These are phyloP conservation scores for Oikopleura dioica DNA, from an alignment of 23 tunicate genomes.

Conservation along the genomic window DNA sequence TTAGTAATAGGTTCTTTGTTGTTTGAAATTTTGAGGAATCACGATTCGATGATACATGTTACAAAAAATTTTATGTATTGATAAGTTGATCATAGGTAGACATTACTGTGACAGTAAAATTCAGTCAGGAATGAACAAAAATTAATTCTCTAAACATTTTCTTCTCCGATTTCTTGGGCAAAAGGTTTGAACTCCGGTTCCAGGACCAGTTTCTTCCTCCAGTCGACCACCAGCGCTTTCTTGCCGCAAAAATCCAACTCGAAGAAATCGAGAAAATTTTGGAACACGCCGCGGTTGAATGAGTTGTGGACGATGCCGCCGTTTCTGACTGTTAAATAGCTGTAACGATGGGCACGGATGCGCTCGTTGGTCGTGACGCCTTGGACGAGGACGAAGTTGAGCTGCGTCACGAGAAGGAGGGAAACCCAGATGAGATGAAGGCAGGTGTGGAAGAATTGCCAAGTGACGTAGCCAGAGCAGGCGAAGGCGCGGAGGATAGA, in stretches of 20 bases:
- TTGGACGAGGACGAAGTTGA: slow-evolving; percentile 53
- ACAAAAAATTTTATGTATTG: no score
- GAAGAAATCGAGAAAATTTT: slow-evolving; percentile 63
- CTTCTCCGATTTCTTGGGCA: no score
- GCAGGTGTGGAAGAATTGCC: slow-evolving; percentile 37
- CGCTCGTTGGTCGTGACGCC: slow-evolving; percentile 64
- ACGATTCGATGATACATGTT: no score
- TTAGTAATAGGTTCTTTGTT: no score
- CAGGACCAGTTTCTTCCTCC: slow-evolving; percentile 51
- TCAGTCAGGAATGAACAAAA: no score
- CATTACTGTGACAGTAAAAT: no score
- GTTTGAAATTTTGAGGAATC: no score
- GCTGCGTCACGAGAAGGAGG: slow-evolving; percentile 30
- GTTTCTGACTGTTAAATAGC: slow-evolving; percentile 28
- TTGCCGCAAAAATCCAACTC: slow-evolving; percentile 35
- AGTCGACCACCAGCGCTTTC: slow-evolving; percentile 30
- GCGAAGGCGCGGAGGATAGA: no score
- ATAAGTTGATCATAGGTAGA: no score
- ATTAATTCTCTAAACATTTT: no score
- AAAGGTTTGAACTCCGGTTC: slow-evolving; percentile 30
- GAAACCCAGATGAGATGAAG: slow-evolving; percentile 59
- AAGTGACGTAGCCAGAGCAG: slow-evolving; percentile 65
- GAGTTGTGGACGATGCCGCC: slow-evolving; percentile 27
- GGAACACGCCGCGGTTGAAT: slow-evolving; percentile 42
- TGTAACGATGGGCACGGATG: slow-evolving; percentile 50